phyloP scores from a whole-genome alignment of 92 coral and sea anemone species.

The Epizoanthus rinbou region DNA sequence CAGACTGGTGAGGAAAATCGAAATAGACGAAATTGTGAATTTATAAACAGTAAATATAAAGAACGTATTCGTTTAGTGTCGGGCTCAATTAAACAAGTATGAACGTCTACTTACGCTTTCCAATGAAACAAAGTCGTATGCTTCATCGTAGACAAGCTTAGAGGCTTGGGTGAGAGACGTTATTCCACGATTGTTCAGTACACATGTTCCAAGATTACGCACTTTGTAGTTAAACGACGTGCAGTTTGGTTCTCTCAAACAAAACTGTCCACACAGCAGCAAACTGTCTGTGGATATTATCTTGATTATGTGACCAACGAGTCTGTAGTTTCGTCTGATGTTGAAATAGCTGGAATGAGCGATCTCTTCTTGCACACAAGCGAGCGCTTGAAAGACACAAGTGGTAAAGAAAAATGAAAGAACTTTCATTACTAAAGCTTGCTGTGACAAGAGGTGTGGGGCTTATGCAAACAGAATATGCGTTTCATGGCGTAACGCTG shows the following conservation, averaged over 20 bases:
- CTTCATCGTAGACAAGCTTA: neutral
- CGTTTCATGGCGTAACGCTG: too few species aligned
- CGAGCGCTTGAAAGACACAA: neutral
- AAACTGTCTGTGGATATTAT: neutral
- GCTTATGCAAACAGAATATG: too few species aligned
- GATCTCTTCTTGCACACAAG: neutral
- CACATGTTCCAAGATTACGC: neutral
- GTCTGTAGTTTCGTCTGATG: neutral
- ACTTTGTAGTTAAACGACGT: neutral
- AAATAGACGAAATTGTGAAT: too few species aligned
- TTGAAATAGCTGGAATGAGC: neutral
- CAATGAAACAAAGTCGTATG: neutral
- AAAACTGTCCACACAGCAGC: neutral
- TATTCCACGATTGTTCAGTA: neutral
- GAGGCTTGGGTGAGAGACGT: neutral
- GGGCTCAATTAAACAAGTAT: too few species aligned
- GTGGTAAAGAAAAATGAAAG: neutral
- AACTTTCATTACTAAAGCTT: neutral
- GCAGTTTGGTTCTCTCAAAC: conserved; percentile 5
- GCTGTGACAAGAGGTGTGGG: too few species aligned
- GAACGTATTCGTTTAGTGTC: too few species aligned
- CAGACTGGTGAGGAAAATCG: too few species aligned
- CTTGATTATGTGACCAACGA: neutral
- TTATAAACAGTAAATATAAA: too few species aligned
- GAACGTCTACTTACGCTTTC: neutral